Conservation (phyloP, 2,113 vertebrate species). For the Desmodus rotundus region DNA sequence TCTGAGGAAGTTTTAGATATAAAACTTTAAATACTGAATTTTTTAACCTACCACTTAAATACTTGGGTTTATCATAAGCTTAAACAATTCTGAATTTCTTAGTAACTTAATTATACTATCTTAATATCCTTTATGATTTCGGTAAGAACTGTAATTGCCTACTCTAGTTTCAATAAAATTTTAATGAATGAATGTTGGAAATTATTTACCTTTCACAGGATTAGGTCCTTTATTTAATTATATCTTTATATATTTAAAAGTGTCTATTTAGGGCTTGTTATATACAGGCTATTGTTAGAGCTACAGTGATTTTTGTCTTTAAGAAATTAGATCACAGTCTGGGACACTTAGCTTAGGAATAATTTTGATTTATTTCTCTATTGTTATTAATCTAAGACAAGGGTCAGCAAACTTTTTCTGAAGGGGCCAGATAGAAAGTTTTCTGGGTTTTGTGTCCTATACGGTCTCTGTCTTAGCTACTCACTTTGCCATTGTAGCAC, state of each 20-base stretch:
- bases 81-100: background rate
- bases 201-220: background rate
- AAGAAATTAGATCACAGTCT: background rate
- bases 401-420: background rate
- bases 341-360: background rate
- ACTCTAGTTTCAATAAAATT: background rate
- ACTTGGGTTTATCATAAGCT: background rate
- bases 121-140: background rate
- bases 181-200: background rate
- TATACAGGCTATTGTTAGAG: background rate
- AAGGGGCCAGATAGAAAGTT: background rate
- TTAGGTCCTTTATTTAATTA: background rate
- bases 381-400: background rate
- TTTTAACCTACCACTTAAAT: background rate
- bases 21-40: background rate
- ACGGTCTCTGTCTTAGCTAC: background rate
- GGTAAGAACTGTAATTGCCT: background rate
- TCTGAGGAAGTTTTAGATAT: constrained; percentile 16
- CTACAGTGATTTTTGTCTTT: background rate
- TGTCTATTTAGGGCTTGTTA: background rate
- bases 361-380: background rate
- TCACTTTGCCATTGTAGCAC: background rate
- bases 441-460: background rate
- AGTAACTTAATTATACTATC: background rate
- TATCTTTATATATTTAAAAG: background rate